Conservation (phyloP, 2,113 vertebrate genomes). For the Tonatia bakeri region DNA sequence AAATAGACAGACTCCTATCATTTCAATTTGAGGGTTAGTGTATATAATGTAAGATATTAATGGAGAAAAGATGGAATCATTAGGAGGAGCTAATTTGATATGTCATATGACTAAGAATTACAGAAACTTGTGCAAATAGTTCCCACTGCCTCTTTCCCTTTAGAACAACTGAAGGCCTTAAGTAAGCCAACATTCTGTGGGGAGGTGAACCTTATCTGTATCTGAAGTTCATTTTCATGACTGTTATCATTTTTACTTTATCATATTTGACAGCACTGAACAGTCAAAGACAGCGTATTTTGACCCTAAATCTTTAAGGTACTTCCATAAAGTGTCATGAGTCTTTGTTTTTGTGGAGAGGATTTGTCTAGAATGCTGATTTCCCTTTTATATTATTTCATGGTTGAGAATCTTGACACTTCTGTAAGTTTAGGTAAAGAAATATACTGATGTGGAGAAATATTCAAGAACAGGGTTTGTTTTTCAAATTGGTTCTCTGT, state of each 20-base stretch:
- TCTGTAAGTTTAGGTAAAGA: slow-evolving; percentile 38
- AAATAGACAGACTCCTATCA: not conserved
- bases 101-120: not conserved
- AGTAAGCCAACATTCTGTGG: not conserved
- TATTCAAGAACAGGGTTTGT: not conserved
- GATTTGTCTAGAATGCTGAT: slow-evolving; percentile 46
- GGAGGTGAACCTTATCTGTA: not conserved
- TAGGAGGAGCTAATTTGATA: not conserved
- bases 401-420: slow-evolving; percentile 32
- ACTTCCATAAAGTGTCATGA: not conserved
- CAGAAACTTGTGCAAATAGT: accelerated
- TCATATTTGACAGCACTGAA: slow-evolving; percentile 18
- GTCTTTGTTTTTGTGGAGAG: not conserved
- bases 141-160: not conserved
- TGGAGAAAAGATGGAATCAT: not conserved
- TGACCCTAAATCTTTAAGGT: slow-evolving; percentile 35
- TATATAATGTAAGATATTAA: not conserved
- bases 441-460: slow-evolving; percentile 17
- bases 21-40: not conserved
- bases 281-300: not conserved
- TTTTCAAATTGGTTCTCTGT: not conserved
- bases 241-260: slow-evolving; percentile 24
- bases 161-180: not conserved
- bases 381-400: slow-evolving; percentile 20
- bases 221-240: not conserved